Percentiles rank a stretch among this genome's conserved stretches.
Evolutionary conservation across 2,113 vertebrate species (phyloP).

Genomic region (Heteronetta atricapilla): DNA sequence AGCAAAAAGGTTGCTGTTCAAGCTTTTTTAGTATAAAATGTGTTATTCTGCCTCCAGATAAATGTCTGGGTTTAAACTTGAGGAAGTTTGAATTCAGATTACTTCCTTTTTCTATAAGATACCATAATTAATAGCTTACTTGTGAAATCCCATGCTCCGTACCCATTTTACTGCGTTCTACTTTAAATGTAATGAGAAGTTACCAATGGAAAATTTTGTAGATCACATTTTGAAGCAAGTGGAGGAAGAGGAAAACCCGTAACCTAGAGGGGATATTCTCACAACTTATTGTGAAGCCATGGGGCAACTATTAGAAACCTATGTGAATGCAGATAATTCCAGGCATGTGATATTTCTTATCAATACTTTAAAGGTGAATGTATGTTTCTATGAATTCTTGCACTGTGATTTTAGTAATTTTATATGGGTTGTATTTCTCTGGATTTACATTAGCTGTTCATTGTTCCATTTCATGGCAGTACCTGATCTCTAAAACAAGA

Average conservation of each 20-base stretch:
- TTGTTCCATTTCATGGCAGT: background rate
- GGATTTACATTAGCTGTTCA: background rate
- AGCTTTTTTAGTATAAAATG: background rate
- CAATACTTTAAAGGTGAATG: background rate
- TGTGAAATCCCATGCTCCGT: background rate
- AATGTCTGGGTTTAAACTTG: background rate
- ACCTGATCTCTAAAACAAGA: background rate
- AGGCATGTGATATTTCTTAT: background rate
- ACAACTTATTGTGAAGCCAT: background rate
- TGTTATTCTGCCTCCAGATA: background rate
- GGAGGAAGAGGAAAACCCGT: rapidly evolving
- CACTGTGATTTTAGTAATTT: background rate
- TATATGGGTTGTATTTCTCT: rapidly evolving
- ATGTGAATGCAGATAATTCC: background rate
- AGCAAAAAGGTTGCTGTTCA: background rate
- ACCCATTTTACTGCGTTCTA: background rate
- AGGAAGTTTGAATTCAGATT: background rate
- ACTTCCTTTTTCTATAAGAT: background rate
- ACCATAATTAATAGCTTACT: background rate
- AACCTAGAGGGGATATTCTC: background rate
- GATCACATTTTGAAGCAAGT: background rate
- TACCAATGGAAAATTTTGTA: background rate
- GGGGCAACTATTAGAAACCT: background rate
- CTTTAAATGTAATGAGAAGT: background rate
- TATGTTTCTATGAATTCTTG: background rate